Evolutionary conservation across 2,797 vertebrate species (phyloP).

Genomic region (Darevskia nairensis): DNA sequence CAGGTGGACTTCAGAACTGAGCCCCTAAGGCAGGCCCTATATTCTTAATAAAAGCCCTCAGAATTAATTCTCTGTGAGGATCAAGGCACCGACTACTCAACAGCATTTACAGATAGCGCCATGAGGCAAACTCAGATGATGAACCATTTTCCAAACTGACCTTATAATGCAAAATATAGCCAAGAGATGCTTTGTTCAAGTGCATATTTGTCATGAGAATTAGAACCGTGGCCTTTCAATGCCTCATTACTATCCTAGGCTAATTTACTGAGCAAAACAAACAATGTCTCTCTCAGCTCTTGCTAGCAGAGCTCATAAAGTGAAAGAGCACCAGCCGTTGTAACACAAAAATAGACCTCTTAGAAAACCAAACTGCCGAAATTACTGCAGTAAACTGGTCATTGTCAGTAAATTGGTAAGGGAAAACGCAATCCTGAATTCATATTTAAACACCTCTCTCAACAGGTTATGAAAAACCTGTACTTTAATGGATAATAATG

Average conservation of each 20-base stretch:
- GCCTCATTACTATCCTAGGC: neutral
- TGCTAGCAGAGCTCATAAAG: conserved; percentile 14
- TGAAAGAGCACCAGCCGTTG: neutral
- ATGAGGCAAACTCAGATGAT: neutral
- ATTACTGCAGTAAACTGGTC: conserved; percentile 7
- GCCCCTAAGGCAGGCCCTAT: neutral
- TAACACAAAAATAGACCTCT: conserved; percentile 23
- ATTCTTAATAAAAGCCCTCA: neutral
- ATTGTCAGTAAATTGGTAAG: conserved; percentile 26
- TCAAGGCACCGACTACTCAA: neutral
- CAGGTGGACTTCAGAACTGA: neutral
- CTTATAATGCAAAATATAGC: neutral
- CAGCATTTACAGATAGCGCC: neutral
- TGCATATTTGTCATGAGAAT: neutral
- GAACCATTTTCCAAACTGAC: neutral
- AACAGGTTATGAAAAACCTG: neutral
- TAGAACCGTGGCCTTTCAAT: conserved; percentile 8
- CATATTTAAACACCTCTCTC: neutral
- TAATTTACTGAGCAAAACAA: conserved; percentile 23
- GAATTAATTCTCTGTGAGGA: neutral
- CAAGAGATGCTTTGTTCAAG: neutral
- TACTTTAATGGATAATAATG: conserved; percentile 17
- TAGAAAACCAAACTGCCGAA: conserved; percentile 26
- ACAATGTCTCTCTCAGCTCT: neutral
- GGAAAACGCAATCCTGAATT: conserved; percentile 13